Conservation (phyloP, 2,113 vertebrate genomes). For the Rattus rattus region DNA sequence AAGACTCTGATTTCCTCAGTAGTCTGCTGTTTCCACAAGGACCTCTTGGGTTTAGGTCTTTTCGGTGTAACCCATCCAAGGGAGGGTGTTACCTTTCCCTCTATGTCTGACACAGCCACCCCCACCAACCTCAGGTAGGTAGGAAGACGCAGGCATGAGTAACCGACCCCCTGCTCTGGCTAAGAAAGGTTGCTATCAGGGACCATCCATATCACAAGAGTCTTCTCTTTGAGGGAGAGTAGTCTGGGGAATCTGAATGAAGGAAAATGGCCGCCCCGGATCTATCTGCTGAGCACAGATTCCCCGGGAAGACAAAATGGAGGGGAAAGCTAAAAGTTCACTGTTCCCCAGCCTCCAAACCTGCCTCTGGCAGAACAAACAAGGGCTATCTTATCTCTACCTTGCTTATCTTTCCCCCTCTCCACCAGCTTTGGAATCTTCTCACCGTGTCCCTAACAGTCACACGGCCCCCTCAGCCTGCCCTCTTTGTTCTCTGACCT, state of each 20-base stretch:
- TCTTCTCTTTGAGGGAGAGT: no score
- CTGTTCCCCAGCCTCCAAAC: not conserved
- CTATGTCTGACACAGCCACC: not conserved
- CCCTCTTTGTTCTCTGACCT: not conserved
- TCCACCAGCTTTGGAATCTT: not conserved
- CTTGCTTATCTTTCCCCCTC: not conserved
- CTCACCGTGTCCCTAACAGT: not conserved
- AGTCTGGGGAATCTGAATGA: fast-evolving
- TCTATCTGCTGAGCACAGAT: not conserved
- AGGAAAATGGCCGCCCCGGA: not conserved
- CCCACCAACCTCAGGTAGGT: no score
- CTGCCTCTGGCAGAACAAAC: fast-evolving
- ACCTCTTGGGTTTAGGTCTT: not conserved
- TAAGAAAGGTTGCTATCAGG: not conserved
- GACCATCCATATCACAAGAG: fast-evolving
- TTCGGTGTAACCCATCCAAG: fast-evolving
- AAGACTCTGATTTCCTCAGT: not conserved
- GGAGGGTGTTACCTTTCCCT: not conserved
- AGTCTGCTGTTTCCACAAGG: not conserved
- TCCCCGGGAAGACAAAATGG: not conserved
- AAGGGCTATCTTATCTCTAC: fast-evolving
- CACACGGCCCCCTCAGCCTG: fast-evolving
- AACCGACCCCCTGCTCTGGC: no score
- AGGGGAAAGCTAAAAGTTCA: fast-evolving
- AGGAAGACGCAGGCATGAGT: fast-evolving